Base-by-base conservation (phyloP, 2,888 invertebrate genomes). In the Agrochola litura region DNA sequence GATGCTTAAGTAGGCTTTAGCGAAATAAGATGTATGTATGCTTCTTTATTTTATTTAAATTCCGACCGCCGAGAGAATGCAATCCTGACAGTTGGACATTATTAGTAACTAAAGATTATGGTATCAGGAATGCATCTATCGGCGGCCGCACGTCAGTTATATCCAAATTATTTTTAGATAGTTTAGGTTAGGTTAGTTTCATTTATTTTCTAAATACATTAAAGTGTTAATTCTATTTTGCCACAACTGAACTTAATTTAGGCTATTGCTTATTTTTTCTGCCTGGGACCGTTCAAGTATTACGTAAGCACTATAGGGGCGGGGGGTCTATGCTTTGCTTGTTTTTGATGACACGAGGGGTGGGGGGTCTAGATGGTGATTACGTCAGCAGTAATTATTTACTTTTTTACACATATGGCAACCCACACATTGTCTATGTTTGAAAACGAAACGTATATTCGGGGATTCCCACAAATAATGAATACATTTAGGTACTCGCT, bases 121-220 rank as follows among this genome's bases (percentile, higher is more conserved):
- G 22, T 30, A 9, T 37, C 19, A 25, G 30, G 30, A 73, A 74
- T 3, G 3, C 8, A 30, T 56, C 46, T 16, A 0, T 41, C 9
- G 30, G 30, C 43, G 41, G 73, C 4, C 25, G 25, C 25, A 16
- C 8, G 10, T 54, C 8, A 73, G 8, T 37, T 74, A 22, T 63
- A 72, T 37, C 10, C 52, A 70, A 64, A 58, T 63, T 54, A 9
- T 41, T 63, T 67, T 66, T 69, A 0, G 37, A 73, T 61, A 41
- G 74, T 58, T 56, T 49, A 63, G 22, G 10, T 54, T n/a, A 41
- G 37, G 10, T 54, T n/a, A 41, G 37, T 77, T 79, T 65, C 5
- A 19, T 72, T 68, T 68, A 61, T 64, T 64, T 67, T 67, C 22
- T 56, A 16, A 58, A 72, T 9, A 46, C 1, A 37, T 63, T 77